Evolutionary conservation across 2,797 vertebrate genomes (phyloP).

Genomic region (Siniperca undulata): DNA sequence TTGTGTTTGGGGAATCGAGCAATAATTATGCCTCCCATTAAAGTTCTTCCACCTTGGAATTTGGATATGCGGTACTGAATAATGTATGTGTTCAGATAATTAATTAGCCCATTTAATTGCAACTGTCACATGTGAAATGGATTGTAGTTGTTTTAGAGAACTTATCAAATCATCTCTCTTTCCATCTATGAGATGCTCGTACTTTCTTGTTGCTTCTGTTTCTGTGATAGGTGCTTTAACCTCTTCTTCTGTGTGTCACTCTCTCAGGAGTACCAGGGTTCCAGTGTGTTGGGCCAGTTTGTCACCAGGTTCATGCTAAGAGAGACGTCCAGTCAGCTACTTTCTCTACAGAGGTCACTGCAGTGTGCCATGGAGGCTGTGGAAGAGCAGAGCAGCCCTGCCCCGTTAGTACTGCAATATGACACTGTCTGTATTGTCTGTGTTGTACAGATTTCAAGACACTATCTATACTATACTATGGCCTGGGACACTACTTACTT

Average conservation of each 20-base stretch:
- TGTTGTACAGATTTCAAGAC: neutral
- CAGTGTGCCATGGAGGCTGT: constrained; percentile 95
- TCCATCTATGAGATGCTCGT: constrained; percentile 9
- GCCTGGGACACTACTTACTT: neutral
- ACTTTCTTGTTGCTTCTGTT: neutral
- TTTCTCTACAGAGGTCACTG: constrained; percentile 93
- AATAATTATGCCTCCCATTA: constrained; percentile 56
- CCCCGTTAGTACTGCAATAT: constrained; percentile 82
- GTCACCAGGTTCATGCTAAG: constrained; percentile 94
- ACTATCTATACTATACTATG: neutral
- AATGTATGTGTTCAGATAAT: constrained; percentile 50
- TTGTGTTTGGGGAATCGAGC: constrained; percentile 45
- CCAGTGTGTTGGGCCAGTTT: constrained; percentile 94
- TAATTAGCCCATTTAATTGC: constrained; percentile 47
- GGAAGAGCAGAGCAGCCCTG: constrained; percentile 91
- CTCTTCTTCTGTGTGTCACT: constrained; percentile 22
- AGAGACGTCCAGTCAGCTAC: constrained; percentile 93
- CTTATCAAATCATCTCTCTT: constrained; percentile 17
- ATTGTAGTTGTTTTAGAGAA: constrained; percentile 31
- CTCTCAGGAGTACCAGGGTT: constrained; percentile 91
- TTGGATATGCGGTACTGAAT: constrained; percentile 43
- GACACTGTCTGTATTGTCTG: constrained; percentile 9
- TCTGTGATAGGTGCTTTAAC: neutral
- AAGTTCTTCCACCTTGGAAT: constrained; percentile 49
- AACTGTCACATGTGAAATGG: constrained; percentile 30